Evolutionary conservation across 2,113 vertebrate genomes (phyloP).

Genomic region (Myanophis thanlyinensis): DNA sequence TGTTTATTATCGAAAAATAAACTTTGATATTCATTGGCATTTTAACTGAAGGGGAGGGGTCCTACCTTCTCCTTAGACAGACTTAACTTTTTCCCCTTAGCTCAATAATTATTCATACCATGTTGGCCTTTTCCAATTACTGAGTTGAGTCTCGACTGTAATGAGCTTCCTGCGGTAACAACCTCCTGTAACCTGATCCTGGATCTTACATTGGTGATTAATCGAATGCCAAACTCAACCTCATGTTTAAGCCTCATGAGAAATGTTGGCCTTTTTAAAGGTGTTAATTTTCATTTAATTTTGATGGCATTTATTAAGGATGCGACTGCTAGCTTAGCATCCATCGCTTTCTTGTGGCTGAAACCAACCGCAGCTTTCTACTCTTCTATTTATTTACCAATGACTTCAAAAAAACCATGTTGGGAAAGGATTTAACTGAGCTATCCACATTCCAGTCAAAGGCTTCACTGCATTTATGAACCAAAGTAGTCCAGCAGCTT

Average conservation of each 20-base stretch:
- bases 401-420: not conserved
- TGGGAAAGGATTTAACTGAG: not conserved
- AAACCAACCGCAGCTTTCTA: not conserved
- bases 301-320: not conserved
- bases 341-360: not conserved
- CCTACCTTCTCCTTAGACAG: not conserved
- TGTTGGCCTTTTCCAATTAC: not conserved
- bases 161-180: not conserved
- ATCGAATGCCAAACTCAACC: not conserved
- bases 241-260: not conserved
- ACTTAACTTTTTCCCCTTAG: not conserved
- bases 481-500: no score
- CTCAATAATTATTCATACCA: not conserved
- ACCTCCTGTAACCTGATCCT: not conserved
- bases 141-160: not conserved
- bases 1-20: constrained; percentile 16
- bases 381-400: not conserved
- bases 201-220: not conserved
- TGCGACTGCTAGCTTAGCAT: not conserved
- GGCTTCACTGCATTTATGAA: not conserved
- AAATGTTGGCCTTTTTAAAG: not conserved
- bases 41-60: not conserved
- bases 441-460: not conserved
- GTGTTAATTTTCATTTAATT: not conserved
- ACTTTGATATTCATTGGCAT: not conserved